Conservation (phyloP, 2,113 vertebrate species). For the Pogona vitticeps region DNA sequence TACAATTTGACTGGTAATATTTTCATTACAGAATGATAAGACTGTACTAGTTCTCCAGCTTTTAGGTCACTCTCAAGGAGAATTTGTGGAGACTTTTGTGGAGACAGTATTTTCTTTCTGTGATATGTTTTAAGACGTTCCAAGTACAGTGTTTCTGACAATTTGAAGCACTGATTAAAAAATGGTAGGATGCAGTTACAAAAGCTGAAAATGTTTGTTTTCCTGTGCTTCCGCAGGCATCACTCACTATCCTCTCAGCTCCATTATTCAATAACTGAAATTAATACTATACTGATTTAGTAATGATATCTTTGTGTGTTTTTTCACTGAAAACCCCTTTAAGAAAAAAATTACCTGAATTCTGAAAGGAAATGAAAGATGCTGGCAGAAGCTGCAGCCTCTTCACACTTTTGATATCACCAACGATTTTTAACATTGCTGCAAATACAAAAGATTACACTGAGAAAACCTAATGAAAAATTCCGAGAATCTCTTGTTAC, state of each 20-base stretch:
- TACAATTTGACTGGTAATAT: background rate
- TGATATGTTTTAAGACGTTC: no score
- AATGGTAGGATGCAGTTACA: background rate
- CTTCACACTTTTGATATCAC: conserved; percentile 74
- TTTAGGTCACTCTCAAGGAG: background rate
- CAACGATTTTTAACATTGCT: conserved; percentile 86
- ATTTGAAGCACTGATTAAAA: background rate
- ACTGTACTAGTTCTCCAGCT: background rate
- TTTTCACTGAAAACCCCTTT: conserved; percentile 7
- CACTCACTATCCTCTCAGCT: background rate
- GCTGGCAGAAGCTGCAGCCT: conserved; percentile 84
- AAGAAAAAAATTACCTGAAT: conserved; percentile 78
- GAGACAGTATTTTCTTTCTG: background rate
- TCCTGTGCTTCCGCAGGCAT: background rate
- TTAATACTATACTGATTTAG: background rate
- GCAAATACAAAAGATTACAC: conserved; percentile 13
- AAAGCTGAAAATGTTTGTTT: background rate
- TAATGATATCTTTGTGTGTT: background rate
- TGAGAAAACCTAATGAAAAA: background rate
- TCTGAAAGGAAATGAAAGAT: conserved; percentile 78
- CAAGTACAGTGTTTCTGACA: no score
- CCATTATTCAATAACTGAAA: conserved; percentile 4
- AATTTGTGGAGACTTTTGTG: background rate
- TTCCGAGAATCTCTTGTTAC: background rate
- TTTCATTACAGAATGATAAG: background rate